Conservation (phyloP, 2,113 vertebrate species). For the Oophaga pumilio region DNA sequence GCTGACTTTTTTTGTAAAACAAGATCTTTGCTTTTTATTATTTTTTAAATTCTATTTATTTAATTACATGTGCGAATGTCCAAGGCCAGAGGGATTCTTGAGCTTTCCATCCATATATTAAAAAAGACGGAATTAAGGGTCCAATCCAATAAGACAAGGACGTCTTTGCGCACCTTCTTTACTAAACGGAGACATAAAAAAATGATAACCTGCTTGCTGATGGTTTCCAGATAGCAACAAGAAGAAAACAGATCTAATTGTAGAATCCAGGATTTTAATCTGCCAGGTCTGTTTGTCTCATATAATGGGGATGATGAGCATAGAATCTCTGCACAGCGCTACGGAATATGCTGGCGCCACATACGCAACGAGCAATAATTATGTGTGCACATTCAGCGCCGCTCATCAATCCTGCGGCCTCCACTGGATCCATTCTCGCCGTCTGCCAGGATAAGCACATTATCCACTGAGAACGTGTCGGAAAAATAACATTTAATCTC, state of each 20-base stretch:
- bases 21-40: too few relatives aligned
- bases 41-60: too few relatives aligned
- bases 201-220: not conserved
- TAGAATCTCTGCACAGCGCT: too few relatives aligned
- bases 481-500: constrained; percentile 33
- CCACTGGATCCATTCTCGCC: not conserved
- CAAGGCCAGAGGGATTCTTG: too few relatives aligned
- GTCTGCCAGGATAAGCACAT: not conserved
- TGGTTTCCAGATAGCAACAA: not conserved
- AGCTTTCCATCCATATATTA: too few relatives aligned
- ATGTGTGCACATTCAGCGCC: not conserved
- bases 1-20: too few relatives aligned
- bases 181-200: too few relatives aligned
- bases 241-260: not conserved
- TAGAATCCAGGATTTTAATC: not conserved
- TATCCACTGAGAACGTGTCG: not conserved
- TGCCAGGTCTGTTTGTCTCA: not conserved
- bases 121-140: too few relatives aligned
- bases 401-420: not conserved
- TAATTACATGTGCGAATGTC: too few relatives aligned
- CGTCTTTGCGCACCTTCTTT: too few relatives aligned
- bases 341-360: not conserved
- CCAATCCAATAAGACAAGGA: too few relatives aligned
- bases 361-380: not conserved
- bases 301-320: not conserved